Evolutionary conservation across 2,113 vertebrate genomes (phyloP).

Genomic region (Oryzias javanicus): DNA sequence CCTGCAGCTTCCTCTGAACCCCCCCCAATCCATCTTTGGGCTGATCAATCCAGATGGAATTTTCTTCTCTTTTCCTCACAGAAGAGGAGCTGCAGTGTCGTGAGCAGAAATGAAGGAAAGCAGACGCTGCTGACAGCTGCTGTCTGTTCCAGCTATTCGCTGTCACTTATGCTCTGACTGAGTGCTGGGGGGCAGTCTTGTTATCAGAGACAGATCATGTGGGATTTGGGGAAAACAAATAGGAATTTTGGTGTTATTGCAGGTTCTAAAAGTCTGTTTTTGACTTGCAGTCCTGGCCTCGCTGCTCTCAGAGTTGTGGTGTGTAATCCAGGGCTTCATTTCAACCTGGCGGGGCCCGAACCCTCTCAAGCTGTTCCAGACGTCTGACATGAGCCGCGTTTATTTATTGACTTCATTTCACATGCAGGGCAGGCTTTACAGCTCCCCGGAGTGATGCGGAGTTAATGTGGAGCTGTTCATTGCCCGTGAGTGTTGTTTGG

Average conservation of each 20-base stretch:
- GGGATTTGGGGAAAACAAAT: slow-evolving; percentile 38
- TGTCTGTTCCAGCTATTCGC: slow-evolving; percentile 43
- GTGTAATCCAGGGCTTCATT: slow-evolving; percentile 60
- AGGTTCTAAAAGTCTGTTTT: slow-evolving; percentile 57
- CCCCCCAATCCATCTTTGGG: slow-evolving; percentile 27
- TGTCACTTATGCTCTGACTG: slow-evolving; percentile 51
- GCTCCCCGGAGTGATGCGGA: slow-evolving; percentile 69
- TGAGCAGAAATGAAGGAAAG: slow-evolving; percentile 25
- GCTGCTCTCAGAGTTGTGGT: slow-evolving; percentile 73
- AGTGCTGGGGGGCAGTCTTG: slow-evolving; percentile 36
- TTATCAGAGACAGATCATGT: slow-evolving; percentile 45
- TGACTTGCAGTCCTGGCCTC: slow-evolving; percentile 55
- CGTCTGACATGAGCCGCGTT: slow-evolving; percentile 73
- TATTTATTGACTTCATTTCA: slow-evolving; percentile 78
- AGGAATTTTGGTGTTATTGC: slow-evolving; percentile 39
- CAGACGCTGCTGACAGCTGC: slow-evolving; percentile 29
- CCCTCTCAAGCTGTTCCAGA: slow-evolving; percentile 73
- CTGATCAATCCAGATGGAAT: slow-evolving; percentile 63
- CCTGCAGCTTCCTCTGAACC: slow-evolving; percentile 73
- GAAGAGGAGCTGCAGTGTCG: slow-evolving; percentile 17
- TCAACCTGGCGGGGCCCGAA: slow-evolving; percentile 59
- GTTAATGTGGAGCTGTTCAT: slow-evolving; percentile 73
- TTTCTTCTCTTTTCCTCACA: slow-evolving; percentile 22
- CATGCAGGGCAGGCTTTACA: slow-evolving; percentile 66
- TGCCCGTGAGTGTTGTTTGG: slow-evolving; percentile 56